Percentiles rank a stretch among this genome's conserved stretches.
Evolutionary conservation across 2,113 vertebrate genomes (phyloP).

Genomic region (Catharus bicknelli): DNA sequence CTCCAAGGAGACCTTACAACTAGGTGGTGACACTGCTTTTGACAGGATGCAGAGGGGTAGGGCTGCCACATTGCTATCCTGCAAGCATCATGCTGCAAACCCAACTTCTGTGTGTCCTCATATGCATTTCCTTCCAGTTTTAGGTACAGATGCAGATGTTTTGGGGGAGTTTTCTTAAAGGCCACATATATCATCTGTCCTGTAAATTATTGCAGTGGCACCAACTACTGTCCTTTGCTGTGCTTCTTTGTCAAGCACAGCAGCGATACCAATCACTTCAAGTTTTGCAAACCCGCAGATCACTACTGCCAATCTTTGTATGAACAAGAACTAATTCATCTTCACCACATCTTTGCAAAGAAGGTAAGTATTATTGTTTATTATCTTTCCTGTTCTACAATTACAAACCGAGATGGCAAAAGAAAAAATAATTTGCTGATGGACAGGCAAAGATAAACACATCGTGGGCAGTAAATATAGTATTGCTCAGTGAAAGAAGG

Average conservation of each 20-base stretch:
- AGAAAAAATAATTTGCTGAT: constrained; percentile 6
- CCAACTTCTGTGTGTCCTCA: not conserved
- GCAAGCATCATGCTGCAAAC: rapidly evolving
- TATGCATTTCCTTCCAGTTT: not conserved
- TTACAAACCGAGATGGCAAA: not conserved
- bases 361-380: constrained; percentile 37
- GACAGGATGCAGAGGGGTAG: rapidly evolving
- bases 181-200: not conserved
- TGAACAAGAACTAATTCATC: constrained; percentile 53
- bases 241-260: constrained; percentile 17
- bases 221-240: constrained; percentile 42
- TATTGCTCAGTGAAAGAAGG: not conserved
- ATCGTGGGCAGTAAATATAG: not conserved
- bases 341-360: constrained; percentile 22
- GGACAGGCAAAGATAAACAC: not conserved
- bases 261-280: not conserved
- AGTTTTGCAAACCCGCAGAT: constrained; percentile 38
- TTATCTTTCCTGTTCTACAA: constrained; percentile 50
- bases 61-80: not conserved
- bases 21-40: not conserved
- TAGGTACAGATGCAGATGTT: not conserved
- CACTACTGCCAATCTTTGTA: constrained; percentile 26
- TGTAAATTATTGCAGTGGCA: constrained; percentile 34
- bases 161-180: constrained; percentile 19
- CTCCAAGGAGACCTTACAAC: not conserved